Evolutionary conservation across 92 coral and sea anemone genomes (phyloP).

Genomic region (Epizoanthus ramosus): DNA sequence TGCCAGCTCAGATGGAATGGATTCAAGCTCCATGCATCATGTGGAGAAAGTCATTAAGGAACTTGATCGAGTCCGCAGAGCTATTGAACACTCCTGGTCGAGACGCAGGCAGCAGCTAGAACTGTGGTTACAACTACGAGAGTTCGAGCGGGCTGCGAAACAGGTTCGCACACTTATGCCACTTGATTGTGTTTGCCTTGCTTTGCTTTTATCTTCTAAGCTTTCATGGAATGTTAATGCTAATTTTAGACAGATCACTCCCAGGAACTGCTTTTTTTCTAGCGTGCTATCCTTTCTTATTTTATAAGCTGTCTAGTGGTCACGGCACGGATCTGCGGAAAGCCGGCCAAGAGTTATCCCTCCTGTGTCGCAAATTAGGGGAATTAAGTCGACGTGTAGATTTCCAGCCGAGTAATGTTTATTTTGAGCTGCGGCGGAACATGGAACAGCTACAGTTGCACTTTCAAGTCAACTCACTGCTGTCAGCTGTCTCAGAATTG

Average conservation of each 20-base stretch:
- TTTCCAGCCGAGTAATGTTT: constrained; percentile 7
- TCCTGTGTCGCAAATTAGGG: constrained; percentile 6
- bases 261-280: constrained; percentile 15
- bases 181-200: constrained; percentile 15
- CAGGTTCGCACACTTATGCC: constrained; percentile 64
- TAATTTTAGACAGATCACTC: constrained; percentile 13
- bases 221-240: constrained; percentile 47
- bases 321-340: constrained; percentile 20
- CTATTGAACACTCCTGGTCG: constrained; percentile 97
- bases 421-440: constrained; percentile 1
- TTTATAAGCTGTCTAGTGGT: constrained; percentile 6
- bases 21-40: constrained; percentile 92
- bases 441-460: not conserved
- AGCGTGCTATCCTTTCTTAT: constrained; percentile 16
- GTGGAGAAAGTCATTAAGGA: constrained; percentile 96
- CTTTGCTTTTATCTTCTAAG: constrained; percentile 37
- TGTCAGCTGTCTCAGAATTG: constrained; percentile 13
- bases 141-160: constrained; percentile 96
- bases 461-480: not conserved
- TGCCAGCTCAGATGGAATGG: constrained; percentile 88
- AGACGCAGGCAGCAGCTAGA: constrained; percentile 93
- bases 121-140: constrained; percentile 93
- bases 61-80: constrained; percentile 86
- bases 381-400: not conserved
- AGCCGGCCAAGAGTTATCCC: constrained; percentile 10